Evolutionary conservation across 2,113 vertebrate genomes (phyloP).

Genomic region (Erythrolamprus reginae): DNA sequence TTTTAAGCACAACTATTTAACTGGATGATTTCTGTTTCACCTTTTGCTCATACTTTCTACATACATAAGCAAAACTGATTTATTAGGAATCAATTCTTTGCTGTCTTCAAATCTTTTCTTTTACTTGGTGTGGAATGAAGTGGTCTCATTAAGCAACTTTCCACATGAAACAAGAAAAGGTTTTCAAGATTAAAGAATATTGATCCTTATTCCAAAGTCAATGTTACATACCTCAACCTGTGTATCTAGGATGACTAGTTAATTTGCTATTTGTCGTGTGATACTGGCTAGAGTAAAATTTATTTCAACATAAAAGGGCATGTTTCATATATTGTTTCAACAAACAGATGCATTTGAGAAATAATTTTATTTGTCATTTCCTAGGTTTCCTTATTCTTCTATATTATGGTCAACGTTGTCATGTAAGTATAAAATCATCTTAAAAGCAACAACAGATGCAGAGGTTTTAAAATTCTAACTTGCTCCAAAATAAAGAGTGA

Average conservation of each 20-base stretch:
- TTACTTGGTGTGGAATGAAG: slow-evolving; percentile 25
- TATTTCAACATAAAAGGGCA: neutral
- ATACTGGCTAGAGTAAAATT: neutral
- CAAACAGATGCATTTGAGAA: neutral
- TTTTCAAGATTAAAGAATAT: slow-evolving; percentile 56
- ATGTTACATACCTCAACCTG: slow-evolving; percentile 24
- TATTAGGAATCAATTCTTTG: slow-evolving; percentile 33
- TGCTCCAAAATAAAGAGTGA: neutral
- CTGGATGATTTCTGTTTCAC: neutral
- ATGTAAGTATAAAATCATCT: neutral
- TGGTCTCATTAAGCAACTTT: slow-evolving; percentile 26
- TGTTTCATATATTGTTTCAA: neutral
- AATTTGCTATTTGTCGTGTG: slow-evolving; percentile 39
- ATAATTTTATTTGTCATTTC: neutral
- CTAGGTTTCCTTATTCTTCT: neutral
- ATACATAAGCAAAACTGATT: slow-evolving; percentile 27
- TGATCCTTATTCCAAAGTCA: slow-evolving; percentile 56
- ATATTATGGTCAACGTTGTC: neutral
- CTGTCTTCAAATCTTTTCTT: slow-evolving; percentile 22
- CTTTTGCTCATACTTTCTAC: slow-evolving; percentile 9
- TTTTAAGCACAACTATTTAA: neutral
- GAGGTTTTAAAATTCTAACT: neutral
- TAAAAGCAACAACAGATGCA: neutral
- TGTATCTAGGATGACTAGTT: slow-evolving; percentile 27
- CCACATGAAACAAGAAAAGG: slow-evolving; percentile 46